Conservation (phyloP, 2,888 invertebrate genomes). For the Cephus rjabovi region DNA sequence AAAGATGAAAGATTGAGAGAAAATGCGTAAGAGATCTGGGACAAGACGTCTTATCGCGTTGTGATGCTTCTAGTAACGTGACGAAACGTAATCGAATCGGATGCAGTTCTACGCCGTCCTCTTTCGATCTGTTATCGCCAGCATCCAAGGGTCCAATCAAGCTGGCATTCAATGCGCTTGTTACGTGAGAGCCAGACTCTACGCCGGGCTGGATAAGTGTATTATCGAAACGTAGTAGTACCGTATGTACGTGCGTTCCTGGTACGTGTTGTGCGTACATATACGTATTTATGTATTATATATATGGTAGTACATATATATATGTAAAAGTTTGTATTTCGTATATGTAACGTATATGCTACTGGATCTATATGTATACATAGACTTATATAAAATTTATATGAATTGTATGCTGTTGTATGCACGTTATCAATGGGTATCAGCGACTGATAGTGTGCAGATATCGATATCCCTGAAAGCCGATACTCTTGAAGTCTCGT, state of each 20-base stretch:
- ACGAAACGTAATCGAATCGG: constrained; percentile 35
- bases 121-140: constrained; percentile 19
- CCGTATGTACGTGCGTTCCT: too few relatives aligned
- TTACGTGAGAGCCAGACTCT: constrained; percentile 36
- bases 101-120: too few relatives aligned
- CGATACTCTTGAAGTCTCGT: constrained; percentile 38
- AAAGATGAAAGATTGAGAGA: not conserved
- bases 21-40: constrained; percentile 5
- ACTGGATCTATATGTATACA: too few relatives aligned
- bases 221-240: constrained; percentile 33
- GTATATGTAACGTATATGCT: too few relatives aligned
- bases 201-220: constrained; percentile 37
- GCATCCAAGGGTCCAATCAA: constrained; percentile 54
- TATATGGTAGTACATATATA: too few relatives aligned
- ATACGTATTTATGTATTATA: too few relatives aligned
- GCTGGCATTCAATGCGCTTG: constrained; percentile 58
- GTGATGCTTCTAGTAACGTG: constrained; percentile 4
- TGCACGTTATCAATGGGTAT: too few relatives aligned
- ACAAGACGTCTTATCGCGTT: not conserved
- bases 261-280: constrained; percentile 1
- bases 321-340: too few relatives aligned
- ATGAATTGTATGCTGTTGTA: too few relatives aligned
- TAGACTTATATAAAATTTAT: too few relatives aligned
- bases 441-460: too few relatives aligned
- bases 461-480: constrained; percentile 47